Conservation (phyloP, 2,113 vertebrate species). For the Cyanistes caeruleus region DNA sequence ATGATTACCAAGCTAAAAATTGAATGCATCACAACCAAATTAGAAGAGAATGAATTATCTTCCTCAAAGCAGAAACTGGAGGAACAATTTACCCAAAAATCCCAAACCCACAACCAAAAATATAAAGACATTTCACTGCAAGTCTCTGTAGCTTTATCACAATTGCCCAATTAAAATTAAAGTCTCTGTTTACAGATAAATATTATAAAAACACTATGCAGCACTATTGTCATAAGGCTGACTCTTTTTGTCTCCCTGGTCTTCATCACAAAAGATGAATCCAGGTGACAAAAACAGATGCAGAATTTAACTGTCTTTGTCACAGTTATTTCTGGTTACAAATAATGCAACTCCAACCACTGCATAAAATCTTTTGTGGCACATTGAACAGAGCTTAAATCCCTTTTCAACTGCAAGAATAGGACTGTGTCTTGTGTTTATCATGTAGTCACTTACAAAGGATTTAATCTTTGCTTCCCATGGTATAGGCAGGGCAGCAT, state of each 20-base stretch:
- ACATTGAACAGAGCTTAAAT: not conserved
- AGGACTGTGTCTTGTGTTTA: not conserved
- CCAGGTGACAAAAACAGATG: not conserved
- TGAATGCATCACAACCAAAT: not conserved
- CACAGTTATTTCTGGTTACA: not conserved
- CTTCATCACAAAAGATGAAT: not conserved
- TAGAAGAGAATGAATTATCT: not conserved
- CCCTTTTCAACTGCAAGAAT: not conserved
- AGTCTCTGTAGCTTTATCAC: not conserved
- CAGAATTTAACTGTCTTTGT: not conserved
- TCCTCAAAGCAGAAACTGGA: not conserved
- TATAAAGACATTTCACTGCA: not conserved
- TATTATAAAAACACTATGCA: not conserved
- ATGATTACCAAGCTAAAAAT: not conserved
- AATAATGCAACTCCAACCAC: not conserved
- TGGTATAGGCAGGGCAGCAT: not conserved
- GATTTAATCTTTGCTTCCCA: not conserved
- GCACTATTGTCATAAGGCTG: not conserved
- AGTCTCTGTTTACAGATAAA: not conserved
- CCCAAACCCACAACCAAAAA: not conserved
- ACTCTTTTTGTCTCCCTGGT: not conserved
- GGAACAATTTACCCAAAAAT: not conserved
- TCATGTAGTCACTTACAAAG: not conserved
- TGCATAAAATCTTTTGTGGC: not conserved
- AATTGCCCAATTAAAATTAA: not conserved